Base-by-base conservation (phyloP, 1,140 invertebrate genomes). In the Hypothenemus hampei region DNA sequence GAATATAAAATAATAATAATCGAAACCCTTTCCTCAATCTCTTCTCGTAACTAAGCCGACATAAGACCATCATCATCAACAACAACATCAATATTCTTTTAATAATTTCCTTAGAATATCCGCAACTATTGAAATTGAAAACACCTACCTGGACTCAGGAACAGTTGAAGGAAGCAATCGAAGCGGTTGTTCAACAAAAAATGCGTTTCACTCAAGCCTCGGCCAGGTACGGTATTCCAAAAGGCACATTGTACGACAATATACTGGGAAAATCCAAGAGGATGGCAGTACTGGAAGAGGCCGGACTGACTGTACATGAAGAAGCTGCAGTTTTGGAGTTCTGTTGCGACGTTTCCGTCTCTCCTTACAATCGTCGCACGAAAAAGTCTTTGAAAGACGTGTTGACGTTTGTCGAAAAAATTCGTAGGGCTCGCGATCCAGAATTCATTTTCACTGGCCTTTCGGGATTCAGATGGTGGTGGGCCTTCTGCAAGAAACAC, bases 401-500 rank as follows among this genome's bases (percentile, higher is more conserved):
- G n/a, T 65, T 86, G 19, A 71, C 73, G 23, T 86, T 78, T 59
- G 84, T 86, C 11, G 80, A 85, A 59, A 81, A 78, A 57, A 62
- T 86, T 20, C 72, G 77, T 57, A 74, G 77, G 37, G 69, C 67
- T 13, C 74, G 81, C 50, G 81, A 85, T 53, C 81, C 83, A 0
- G 74, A 73, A 49, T 86, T 86, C 64, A 67, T 75, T 18, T 85
- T 86, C 58, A 77, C 78, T 33, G 82, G 82, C 4, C 71, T 85
- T 5, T 78, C 79, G 5, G 84, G 84, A 2, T 87, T 86, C 62
- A 70, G 83, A 15, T 87, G 85, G 85, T 87, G 85, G 85, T 87
- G 85, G 85, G 85, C 84, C 0, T 87, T 87, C 63, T 86, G 84
- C 73, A 86, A 86, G 67, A 86, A 87, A 63, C 82, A 87, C 70